A percentile compares a stretch with the other conserved stretches of the same genome.
phyloP scores from a whole-genome alignment of 2,113 vertebrate species.

The Misgurnus mizolepis region DNA sequence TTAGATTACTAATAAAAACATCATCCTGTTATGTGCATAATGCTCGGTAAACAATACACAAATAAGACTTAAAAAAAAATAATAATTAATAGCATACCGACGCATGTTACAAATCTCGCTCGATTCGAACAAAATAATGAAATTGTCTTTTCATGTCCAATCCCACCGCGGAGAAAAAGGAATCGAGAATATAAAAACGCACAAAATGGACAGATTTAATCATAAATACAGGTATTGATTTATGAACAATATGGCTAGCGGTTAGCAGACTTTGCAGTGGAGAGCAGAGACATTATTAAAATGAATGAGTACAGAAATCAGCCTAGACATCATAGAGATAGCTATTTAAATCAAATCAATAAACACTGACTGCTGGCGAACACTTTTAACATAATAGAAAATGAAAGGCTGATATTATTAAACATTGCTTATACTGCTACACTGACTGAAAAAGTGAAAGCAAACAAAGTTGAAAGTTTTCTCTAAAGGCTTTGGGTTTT shows the following conservation, averaged over 20 bases:
- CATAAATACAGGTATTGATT: slow-evolving; percentile 37
- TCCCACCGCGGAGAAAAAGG: background rate
- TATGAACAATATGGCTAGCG: slow-evolving; percentile 22
- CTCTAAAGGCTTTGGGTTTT: background rate
- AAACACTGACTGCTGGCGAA: slow-evolving; percentile 29
- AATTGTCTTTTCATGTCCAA: background rate
- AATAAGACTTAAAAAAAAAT: background rate
- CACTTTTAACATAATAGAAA: slow-evolving; percentile 29
- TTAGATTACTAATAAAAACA: slow-evolving; percentile 2
- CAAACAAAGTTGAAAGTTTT: background rate
- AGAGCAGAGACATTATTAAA: slow-evolving; percentile 38
- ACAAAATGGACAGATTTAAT: slow-evolving; percentile 20
- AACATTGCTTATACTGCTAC: slow-evolving; percentile 17
- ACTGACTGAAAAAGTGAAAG: background rate
- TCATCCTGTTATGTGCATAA: background rate
- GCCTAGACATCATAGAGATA: slow-evolving; percentile 48
- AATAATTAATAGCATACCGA: background rate
- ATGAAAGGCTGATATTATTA: slow-evolving; percentile 43
- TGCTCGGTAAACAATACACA: background rate
- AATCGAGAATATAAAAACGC: background rate
- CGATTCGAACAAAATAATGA: background rate
- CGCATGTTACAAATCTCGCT: background rate
- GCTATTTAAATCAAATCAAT: slow-evolving; percentile 52
- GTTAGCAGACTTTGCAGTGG: slow-evolving; percentile 23
- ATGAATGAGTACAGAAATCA: slow-evolving; percentile 49